Evolutionary conservation across 2,888 invertebrate genomes (phyloP), one percentile per base, ranked within the genome.

Genomic region (Dinocampus coccinellae): DNA sequence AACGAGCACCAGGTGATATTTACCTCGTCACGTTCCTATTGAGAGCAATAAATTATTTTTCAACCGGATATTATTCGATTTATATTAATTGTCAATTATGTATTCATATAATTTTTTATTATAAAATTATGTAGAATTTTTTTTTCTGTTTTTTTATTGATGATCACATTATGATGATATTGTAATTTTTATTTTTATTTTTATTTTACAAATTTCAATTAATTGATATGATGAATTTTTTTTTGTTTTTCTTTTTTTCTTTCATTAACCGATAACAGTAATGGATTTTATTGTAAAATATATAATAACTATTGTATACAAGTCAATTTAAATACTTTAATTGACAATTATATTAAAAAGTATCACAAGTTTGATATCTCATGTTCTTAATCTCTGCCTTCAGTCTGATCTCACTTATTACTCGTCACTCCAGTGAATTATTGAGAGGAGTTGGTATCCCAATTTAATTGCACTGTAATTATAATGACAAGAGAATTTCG

Each of bases 1-100:
- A 52, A 29, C 9, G 6, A 68, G 75, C 73, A 73, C 73, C 75
- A 73, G 76, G 74, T 76, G 72, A 75, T 74, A 76, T 75, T 74
- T 70, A 73, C 42, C 60, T 29, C 29, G 22, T 47, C 61, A 22
- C 67, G 16, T 70, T 60, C 24, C 34, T 60, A 64, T 42, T 22
- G 64, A 47, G 47, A 16, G 47, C 63, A 60, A 75, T 73, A 70
- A 55, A 71, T 74, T 74, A 74, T 73, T 71, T 22, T 73, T 69
- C 69, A 60, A 70, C 62, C 42, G 63, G 63, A 74, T 75, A 52
- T 26, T 63, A 22, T 55, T 58, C 33, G 47, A 34, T 58, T n/a
- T 39, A 63, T 58, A 70, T 42, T 47, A 47, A 47, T 47, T 16
- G 47, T 47, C 16, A 47, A 47, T 47, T 47, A 47, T 7, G n/a